phyloP scores from a whole-genome alignment of 2,113 vertebrate genomes.

The Microcebus lehilahytsara region DNA sequence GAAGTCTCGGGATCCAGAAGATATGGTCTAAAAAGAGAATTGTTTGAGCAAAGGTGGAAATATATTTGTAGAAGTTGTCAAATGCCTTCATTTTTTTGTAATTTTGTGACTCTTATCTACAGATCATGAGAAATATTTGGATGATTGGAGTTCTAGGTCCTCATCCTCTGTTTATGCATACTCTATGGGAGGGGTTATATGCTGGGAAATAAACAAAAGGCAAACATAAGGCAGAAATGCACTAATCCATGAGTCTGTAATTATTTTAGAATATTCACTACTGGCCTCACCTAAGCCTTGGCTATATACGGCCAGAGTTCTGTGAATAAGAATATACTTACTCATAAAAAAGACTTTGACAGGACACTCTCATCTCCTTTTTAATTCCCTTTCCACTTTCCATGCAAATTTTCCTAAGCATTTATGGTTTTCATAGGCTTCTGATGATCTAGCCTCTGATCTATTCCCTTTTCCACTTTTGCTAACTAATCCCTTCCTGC shows the following conservation, averaged over 20 bases:
- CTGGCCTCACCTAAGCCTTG: not conserved
- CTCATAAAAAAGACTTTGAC: not conserved
- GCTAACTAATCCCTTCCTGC: conserved; percentile 23
- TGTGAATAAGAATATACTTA: not conserved
- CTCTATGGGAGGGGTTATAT: not conserved
- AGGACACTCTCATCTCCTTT: not conserved
- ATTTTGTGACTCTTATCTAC: not conserved
- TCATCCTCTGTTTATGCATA: not conserved
- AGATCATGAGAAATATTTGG: not conserved
- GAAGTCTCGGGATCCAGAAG: not conserved
- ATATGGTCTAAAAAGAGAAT: not conserved
- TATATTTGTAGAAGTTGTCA: not conserved
- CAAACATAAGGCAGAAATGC: not conserved
- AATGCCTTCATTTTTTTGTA: not conserved
- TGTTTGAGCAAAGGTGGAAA: not conserved
- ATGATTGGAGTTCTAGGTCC: not conserved
- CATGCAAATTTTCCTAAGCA: not conserved
- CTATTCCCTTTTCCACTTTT: conserved; percentile 5
- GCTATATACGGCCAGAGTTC: not conserved
- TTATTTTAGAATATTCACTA: not conserved
- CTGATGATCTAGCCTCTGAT: not conserved
- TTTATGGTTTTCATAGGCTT: not conserved
- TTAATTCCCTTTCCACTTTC: not conserved
- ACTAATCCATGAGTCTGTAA: not conserved
- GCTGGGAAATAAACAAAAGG: not conserved